These are phyloP conservation scores for Lamprotornis superbus DNA, from an alignment of 2,113 vertebrate species.

Conservation along the genomic window DNA sequence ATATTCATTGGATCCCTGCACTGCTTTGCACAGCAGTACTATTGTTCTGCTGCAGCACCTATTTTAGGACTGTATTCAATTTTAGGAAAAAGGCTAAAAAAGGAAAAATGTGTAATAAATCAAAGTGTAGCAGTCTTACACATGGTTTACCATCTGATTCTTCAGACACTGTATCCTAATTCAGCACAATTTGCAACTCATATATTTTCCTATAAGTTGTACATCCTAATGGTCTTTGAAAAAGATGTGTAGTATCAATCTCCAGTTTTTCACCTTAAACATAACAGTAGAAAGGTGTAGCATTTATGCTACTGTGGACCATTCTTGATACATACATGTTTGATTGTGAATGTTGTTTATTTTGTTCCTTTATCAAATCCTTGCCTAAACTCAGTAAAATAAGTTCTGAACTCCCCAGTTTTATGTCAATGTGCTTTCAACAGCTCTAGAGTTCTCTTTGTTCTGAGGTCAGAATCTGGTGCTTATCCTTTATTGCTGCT, in stretches of 20 bases:
- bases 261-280: not conserved
- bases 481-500: not conserved
- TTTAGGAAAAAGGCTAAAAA: not conserved
- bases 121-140: not conserved
- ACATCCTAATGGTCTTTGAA: not conserved
- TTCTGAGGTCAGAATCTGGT: not conserved
- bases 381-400: not conserved
- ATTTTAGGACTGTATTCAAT: not conserved
- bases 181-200: not conserved
- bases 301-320: not conserved
- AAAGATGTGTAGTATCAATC: not conserved
- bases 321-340: not conserved
- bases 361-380: not conserved
- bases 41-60: not conserved
- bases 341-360: not conserved
- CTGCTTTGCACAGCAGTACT: not conserved
- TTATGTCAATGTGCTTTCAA: not conserved
- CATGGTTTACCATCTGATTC: not conserved
- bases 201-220: not conserved
- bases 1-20: not conserved
- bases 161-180: not conserved
- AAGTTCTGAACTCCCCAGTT: not conserved
- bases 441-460: not conserved
- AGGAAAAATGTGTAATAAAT: not conserved
- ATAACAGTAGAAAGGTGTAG: not conserved